These are phyloP conservation scores for Nibea albiflora DNA, from an alignment of 2,113 vertebrate species.

Conservation along the genomic window DNA sequence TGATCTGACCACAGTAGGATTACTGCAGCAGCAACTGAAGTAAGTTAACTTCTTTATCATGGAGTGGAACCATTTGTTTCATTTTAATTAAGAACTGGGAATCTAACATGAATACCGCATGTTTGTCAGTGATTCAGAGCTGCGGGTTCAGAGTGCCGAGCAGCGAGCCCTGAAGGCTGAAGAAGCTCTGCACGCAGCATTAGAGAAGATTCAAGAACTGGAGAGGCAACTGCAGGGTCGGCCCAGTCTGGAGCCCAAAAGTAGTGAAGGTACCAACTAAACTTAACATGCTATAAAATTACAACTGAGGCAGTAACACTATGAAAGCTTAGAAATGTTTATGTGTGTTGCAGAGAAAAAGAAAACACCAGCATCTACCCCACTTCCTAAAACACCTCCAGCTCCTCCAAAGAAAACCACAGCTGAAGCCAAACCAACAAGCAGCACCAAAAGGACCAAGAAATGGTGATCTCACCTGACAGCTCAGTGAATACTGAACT, in stretches of 20 bases:
- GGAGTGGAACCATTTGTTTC: background rate
- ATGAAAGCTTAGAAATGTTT: background rate
- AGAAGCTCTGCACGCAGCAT: conserved; percentile 84
- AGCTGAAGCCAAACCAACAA: conserved; percentile 60
- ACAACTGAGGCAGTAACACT: background rate
- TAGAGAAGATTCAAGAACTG: conserved; percentile 86
- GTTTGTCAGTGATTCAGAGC: conserved; percentile 75
- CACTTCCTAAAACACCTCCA: background rate
- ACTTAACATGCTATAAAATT: background rate
- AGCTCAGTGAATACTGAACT: too few species aligned
- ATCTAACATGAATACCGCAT: background rate
- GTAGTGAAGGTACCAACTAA: conserved; percentile 34
- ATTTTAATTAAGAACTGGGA: background rate
- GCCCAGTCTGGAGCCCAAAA: conserved; percentile 46
- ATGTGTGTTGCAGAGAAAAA: conserved; percentile 65
- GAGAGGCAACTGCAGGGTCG: conserved; percentile 76
- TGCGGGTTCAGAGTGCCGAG: conserved; percentile 80
- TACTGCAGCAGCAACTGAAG: conserved; percentile 85
- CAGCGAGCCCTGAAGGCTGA: conserved; percentile 83
- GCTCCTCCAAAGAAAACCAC: conserved; percentile 43
- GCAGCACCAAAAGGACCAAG: conserved; percentile 66
- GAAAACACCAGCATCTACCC: conserved; percentile 18
- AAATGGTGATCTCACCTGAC: conserved; percentile 61
- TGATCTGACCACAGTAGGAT: conserved; percentile 77
- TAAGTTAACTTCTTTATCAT: conserved; percentile 70